Percentiles rank a stretch among this genome's conserved stretches.
phyloP scores from a whole-genome alignment of 1,140 invertebrate genomes.

The Conus betulinus region DNA sequence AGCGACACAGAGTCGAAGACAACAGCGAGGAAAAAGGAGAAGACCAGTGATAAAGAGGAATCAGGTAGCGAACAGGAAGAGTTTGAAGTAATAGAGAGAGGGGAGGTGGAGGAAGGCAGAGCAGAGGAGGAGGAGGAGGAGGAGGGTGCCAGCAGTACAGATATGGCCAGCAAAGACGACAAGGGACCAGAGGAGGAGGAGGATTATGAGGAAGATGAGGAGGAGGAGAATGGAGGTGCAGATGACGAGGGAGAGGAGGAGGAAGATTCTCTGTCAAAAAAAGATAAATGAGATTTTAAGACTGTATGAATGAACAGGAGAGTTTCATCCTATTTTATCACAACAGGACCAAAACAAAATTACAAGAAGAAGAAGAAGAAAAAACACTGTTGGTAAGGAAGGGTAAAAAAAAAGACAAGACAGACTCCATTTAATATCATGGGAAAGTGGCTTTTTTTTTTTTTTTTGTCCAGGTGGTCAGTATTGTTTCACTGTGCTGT shows the following conservation, averaged over 20 bases:
- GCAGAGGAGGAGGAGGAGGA: constrained; percentile 71
- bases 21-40: constrained; percentile 59
- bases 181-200: constrained; percentile 33
- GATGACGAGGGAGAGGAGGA: constrained; percentile 40
- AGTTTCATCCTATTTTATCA: background rate
- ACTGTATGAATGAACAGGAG: constrained; percentile 41
- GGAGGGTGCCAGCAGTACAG: constrained; percentile 44
- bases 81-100: constrained; percentile 59
- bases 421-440: no score
- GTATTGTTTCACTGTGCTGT: no score
- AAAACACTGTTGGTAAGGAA: background rate
- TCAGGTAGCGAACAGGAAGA: constrained; percentile 50
- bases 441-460: no score
- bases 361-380: background rate
- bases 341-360: background rate
- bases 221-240: constrained; percentile 32
- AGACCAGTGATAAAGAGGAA: constrained; percentile 50
- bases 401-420: background rate
- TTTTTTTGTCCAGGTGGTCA: no score
- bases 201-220: constrained; percentile 24
- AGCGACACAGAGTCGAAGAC: constrained; percentile 11
- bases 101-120: constrained; percentile 56
- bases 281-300: constrained; percentile 51
- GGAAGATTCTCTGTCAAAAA: constrained; percentile 51
- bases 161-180: constrained; percentile 44